Conservation (phyloP, 2,797 vertebrate genomes). For the Lateolabrax maculatus region DNA sequence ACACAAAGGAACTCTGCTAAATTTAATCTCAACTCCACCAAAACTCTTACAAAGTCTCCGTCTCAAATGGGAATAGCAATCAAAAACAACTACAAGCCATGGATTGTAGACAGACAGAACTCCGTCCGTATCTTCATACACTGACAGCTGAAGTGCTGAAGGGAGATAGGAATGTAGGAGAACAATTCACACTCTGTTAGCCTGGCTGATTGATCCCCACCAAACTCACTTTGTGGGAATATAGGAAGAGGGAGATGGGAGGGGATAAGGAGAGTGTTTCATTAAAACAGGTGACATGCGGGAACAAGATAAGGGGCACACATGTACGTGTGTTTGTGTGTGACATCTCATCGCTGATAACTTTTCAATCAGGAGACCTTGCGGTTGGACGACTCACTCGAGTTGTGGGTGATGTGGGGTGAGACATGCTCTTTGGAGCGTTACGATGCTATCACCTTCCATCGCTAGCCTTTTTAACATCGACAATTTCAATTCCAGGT, state of each 20-base stretch:
- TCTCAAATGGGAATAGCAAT: conserved; percentile 57
- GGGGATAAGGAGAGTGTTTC: conserved; percentile 78
- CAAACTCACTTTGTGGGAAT: conserved; percentile 72
- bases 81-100: conserved; percentile 54
- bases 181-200: conserved; percentile 74
- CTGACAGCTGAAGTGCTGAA: conserved; percentile 67
- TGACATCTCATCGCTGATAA: conserved; percentile 75
- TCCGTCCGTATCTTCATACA: conserved; percentile 47
- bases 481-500: conserved; percentile 55
- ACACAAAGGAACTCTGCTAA: conserved; percentile 34
- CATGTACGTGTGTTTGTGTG: conserved; percentile 66
- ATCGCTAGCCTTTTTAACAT: conserved; percentile 52
- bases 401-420: conserved; percentile 45
- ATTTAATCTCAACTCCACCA: conserved; percentile 45
- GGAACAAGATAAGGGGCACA: conserved; percentile 76
- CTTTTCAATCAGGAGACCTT: conserved; percentile 77
- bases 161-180: conserved; percentile 66
- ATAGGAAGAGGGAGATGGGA: conserved; percentile 53
- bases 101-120: conserved; percentile 59
- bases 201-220: conserved; percentile 72
- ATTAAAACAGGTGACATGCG: conserved; percentile 81
- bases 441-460: conserved; percentile 39
- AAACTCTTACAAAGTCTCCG: conserved; percentile 50
- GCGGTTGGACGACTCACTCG: conserved; percentile 63
- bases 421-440: conserved; percentile 44